Base-by-base conservation (phyloP, 2,797 vertebrate genomes). In the Hypotaenidia okinawae region DNA sequence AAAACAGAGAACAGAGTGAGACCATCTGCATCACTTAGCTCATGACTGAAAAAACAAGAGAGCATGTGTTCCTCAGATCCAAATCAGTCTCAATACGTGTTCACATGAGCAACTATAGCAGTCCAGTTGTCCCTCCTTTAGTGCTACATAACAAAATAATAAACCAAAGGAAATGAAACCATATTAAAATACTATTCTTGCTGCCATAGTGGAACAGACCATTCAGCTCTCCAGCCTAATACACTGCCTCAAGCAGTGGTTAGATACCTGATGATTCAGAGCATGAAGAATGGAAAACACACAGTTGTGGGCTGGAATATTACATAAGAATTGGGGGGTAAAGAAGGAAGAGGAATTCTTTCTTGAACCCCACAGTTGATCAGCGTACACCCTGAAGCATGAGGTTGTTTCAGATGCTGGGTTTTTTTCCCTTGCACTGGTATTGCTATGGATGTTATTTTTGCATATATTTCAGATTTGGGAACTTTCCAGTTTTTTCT, bases 91-190 rank as follows among this genome's bases (percentile, higher is more conserved):
- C 93, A 90, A 84, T 84, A 83, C 69, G 76, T 59, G 27, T 91
- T 93, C 69, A 94, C 52, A 64, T 67, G 33, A 73, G 87, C 13
- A 47, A 77, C 78, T 67, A 52, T 2, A 90, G 88, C 85, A 95
- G 41, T 81, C 63, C 27, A 64, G 62, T 79, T 95, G 66, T 92
- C 39, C 73, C 10, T 91, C 17, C 22, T 33, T 57, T 67, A 49
- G 83, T 35, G 32, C 62, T 84, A 78, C 59, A 51, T 58, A 92
- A 75, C 43, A 93, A 92, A 88, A 88, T 22, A 90, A 89, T 69
- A 89, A 91, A 58, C 43, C 52, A 70, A 93, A 93, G 92, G 94
- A 96, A 98, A 97, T 96, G 87, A 97, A 98, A 97, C 95, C 70
- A 51, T 95, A 96, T 94, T 96, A 94, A 96, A 97, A 96, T 93